Percentiles rank a stretch among this genome's conserved stretches.
Conservation (phyloP, 1,140 invertebrate genomes). For the Pristionchus pacificus region DNA sequence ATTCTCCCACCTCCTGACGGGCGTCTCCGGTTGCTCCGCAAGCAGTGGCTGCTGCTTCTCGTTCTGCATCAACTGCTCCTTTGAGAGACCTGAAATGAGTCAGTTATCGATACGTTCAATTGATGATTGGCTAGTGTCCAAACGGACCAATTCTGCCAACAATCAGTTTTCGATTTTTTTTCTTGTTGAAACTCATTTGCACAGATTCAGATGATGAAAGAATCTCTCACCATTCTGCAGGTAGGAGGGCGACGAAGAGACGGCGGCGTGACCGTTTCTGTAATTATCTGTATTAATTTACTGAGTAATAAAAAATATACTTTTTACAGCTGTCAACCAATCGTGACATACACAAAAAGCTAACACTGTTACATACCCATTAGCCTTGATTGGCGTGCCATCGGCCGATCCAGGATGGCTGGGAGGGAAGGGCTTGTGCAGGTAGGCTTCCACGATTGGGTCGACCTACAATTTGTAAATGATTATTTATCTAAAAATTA, state of each 20-base stretch:
- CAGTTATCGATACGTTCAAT: neutral
- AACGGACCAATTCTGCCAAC: too few relatives aligned
- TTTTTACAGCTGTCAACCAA: too few relatives aligned
- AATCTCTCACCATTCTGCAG: neutral
- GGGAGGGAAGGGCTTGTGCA: constrained; percentile 30
- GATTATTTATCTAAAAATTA: too few relatives aligned
- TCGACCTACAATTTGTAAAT: constrained; percentile 18
- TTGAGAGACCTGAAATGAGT: constrained; percentile 15
- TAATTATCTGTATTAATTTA: too few relatives aligned
- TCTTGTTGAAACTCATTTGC: too few relatives aligned
- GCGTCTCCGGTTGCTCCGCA: neutral
- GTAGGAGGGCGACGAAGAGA: neutral
- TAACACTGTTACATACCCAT: neutral
- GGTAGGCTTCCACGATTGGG: constrained; percentile 31
- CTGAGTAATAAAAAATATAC: too few relatives aligned
- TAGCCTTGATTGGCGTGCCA: constrained; percentile 15
- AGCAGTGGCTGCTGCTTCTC: constrained; percentile 11
- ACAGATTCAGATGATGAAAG: too few relatives aligned
- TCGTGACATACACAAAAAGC: too few relatives aligned
- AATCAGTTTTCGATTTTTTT: too few relatives aligned
- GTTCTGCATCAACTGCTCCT: constrained; percentile 29
- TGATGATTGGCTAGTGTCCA: too few relatives aligned
- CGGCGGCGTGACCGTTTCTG: neutral
- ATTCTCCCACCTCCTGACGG: neutral
- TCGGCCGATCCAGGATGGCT: constrained; percentile 22